Evolutionary conservation across 2,888 invertebrate species (phyloP).

Genomic region (Ischnus inquisitorius): DNA sequence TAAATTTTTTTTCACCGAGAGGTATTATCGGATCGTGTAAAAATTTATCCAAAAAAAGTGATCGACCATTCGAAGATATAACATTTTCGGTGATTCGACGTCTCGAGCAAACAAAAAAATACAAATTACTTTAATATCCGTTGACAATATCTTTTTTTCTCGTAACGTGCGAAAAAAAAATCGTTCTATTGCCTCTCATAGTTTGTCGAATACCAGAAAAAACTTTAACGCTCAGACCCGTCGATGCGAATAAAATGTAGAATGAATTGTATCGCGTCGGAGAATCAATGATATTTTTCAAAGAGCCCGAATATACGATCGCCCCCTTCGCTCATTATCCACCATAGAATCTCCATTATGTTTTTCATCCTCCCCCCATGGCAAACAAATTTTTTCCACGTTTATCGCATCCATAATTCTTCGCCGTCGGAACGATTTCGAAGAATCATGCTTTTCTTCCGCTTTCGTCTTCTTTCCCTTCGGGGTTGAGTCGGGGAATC

Average conservation of each 20-base stretch:
- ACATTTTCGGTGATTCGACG: neutral
- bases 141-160: no score
- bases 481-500: neutral
- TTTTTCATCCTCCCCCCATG: neutral
- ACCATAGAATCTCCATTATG: constrained; percentile 41
- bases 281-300: no score
- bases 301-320: neutral
- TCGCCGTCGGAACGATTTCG: constrained; percentile 2
- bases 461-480: neutral
- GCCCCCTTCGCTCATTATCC: neutral
- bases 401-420: constrained; percentile 3
- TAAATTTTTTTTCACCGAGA: no score
- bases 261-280: no score
- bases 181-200: no score
- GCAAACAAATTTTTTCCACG: constrained; percentile 1
- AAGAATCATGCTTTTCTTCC: neutral
- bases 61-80: no score
- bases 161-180: no score
- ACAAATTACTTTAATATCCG: neutral
- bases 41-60: no score
- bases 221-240: no score
- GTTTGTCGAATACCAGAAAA: no score
- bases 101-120: neutral
- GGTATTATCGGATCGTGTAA: no score
- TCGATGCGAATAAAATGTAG: no score